Evolutionary conservation across 23 tunicate species (phyloP), one percentile per base, ranked within the genome.

Genomic region (Styela plicata): DNA sequence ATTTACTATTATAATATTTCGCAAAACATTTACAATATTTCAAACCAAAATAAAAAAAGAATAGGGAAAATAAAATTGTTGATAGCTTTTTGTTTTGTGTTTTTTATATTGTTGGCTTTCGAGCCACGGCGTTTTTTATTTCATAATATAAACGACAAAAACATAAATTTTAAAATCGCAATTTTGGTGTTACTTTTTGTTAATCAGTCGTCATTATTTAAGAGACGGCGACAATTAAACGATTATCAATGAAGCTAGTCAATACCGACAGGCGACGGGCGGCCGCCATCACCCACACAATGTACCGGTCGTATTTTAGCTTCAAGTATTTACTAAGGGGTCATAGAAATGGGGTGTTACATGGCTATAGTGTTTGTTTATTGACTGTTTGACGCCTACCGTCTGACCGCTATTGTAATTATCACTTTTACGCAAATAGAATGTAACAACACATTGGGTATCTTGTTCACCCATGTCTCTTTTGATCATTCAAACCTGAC

Each of bases 381-480:
- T 76, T 76, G 81, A 76, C 81, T 44, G 53, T 76, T 76, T 57
- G 81, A 76, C 81, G 81, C 81, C 81, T 76, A 37, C 81, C 66
- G 81, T 76, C 81, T 76, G 81, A 76, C 63, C 27, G 23, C 67
- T 23, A 76, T 76, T 76, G 81, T 44, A 27, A 76, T 53, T 76
- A 76, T 76, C 65, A 53, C 81, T 76, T 76, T 76, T n/a, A 36
- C 18, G 27, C 66, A 76, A 76, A 44, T 76, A 44, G 22, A 76
- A 67, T 24, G 26, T 36, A 44, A 76, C 81, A 76, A 76, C 64
- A 33, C 2, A 57, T 71, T 28, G 23, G 57, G 57, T 27, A 33
- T 32, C 37, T 3, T 36, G 77, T 30, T 30, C 29, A 33, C 24
- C 34, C 34, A 34, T n/a, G n/a, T 2, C 77, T 26, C 36, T 71